Evolutionary conservation across 1,140 invertebrate species (phyloP).

Genomic region (Lysiphlebus fabarum): DNA sequence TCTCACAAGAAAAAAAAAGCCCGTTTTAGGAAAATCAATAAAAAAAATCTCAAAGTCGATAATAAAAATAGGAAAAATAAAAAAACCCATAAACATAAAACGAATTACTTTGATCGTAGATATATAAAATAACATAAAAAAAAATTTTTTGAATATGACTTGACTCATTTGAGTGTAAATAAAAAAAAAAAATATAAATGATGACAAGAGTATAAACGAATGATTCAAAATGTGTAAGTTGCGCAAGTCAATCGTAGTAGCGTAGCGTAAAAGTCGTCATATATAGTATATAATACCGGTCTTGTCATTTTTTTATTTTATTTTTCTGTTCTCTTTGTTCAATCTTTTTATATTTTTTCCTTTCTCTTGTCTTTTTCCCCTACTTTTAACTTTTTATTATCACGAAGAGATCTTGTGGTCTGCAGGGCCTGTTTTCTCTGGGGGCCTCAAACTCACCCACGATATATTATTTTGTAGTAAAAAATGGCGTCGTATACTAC

Average conservation of each 20-base stretch:
- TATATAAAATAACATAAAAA: too few relatives aligned
- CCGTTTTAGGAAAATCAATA: too few relatives aligned
- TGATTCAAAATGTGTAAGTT: slow-evolving; percentile 17
- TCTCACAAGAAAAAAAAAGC: too few relatives aligned
- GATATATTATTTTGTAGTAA: too few relatives aligned
- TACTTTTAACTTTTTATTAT: not conserved
- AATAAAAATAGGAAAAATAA: too few relatives aligned
- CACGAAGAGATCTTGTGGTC: too few relatives aligned
- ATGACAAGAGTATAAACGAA: not conserved
- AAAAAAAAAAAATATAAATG: too few relatives aligned
- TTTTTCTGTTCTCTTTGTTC: slow-evolving; percentile 13
- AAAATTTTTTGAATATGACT: too few relatives aligned
- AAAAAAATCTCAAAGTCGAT: too few relatives aligned
- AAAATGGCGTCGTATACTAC: too few relatives aligned
- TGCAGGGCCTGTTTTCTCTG: not conserved
- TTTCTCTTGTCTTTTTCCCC: slow-evolving; percentile 8
- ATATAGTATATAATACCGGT: slow-evolving; percentile 27
- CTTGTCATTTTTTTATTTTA: slow-evolving; percentile 16
- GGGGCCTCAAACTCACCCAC: slow-evolving; percentile 4
- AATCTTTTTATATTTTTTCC: slow-evolving; percentile 11
- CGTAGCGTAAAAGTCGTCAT: slow-evolving; percentile 38
- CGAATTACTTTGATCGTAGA: too few relatives aligned
- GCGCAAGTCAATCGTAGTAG: slow-evolving; percentile 34
- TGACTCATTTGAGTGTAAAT: slow-evolving; percentile 1
- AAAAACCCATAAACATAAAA: too few relatives aligned